Percentiles rank a stretch among this genome's conserved stretches.
Evolutionary conservation across 2,888 invertebrate genomes (phyloP).

Genomic region (Xylocampa areola): DNA sequence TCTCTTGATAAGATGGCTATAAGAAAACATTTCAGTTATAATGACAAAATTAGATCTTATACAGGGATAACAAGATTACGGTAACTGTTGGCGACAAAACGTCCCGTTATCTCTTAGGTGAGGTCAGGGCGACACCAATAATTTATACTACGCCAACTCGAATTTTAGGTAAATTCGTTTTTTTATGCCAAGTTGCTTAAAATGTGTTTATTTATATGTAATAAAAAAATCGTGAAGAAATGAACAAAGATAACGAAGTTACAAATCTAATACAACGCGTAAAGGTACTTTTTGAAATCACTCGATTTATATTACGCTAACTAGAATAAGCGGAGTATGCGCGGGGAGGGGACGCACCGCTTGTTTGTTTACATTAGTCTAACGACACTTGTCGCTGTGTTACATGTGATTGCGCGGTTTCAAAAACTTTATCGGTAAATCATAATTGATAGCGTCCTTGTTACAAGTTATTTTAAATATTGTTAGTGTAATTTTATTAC

Average conservation of each 20-base stretch:
- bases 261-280: constrained; percentile 1
- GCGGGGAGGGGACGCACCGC: constrained; percentile 3
- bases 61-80: too few species aligned
- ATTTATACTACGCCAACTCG: constrained; percentile 5
- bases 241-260: background rate
- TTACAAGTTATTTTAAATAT: too few species aligned
- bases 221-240: background rate
- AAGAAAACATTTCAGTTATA: too few species aligned
- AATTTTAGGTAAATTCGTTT: constrained; percentile 6
- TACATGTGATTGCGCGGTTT: constrained; percentile 1
- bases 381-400: constrained; percentile 10
- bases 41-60: too few species aligned
- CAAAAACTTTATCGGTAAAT: constrained; percentile 5
- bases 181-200: constrained; percentile 5
- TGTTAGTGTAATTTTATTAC: too few species aligned
- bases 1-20: too few species aligned
- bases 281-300: constrained; percentile 4
- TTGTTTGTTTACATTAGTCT: constrained; percentile 12
- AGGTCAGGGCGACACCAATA: constrained; percentile 4
- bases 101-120: too few species aligned
- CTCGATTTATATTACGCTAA: background rate
- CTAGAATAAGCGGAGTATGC: constrained; percentile 5
- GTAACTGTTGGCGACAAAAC: too few species aligned
- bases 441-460: too few species aligned
- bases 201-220: background rate